Evolutionary conservation across 2,888 invertebrate species (phyloP), one percentile per base, ranked within the genome.

Genomic region (Pyrgus malvae): DNA sequence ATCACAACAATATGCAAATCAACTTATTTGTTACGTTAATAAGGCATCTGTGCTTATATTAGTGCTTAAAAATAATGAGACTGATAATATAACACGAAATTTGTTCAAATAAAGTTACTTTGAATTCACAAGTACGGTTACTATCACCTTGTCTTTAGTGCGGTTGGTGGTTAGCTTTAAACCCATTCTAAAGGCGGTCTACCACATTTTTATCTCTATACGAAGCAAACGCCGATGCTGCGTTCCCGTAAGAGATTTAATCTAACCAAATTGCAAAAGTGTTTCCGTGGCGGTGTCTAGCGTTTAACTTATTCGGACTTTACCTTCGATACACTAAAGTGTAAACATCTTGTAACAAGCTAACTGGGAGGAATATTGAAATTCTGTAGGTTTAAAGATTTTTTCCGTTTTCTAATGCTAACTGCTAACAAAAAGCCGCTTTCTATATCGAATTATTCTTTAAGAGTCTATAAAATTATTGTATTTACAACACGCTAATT

Each of bases 181-280:
- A 51, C 51, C 33, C 50, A 25, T 44, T 53, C 37, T 37, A 38
- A 38, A 29, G 19, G 11, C 19, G 51, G 51, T 35, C 35, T 37
- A 53, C 51, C 51, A 37, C 51, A 45, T 53, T 53, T 53, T 53
- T 53, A 53, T 53, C 51, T 37, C 19, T 9, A 44, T 19, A 3
- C 27, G 29, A 17, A 53, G 51, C 51, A 45, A 45, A 14, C 50
- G 50, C 35, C 12, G 19, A 21, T 45, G 44, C 44, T 37, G 27
- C 44, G 44, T 45, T 44, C 51, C 51, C 44, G 51, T 45, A 37
- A 45, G 45, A 53, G 44, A 53, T 53, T 53, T 53, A 44, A 53
- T 53, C 51, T 53, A 53, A 53, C 44, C 51, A 53, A 53, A 53
- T 53, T 45, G 51, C 44, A 11, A 51, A 38, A 45, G 44, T 44